Conservation (phyloP, 2,888 invertebrate genomes). For the Monochamus alternatus region DNA sequence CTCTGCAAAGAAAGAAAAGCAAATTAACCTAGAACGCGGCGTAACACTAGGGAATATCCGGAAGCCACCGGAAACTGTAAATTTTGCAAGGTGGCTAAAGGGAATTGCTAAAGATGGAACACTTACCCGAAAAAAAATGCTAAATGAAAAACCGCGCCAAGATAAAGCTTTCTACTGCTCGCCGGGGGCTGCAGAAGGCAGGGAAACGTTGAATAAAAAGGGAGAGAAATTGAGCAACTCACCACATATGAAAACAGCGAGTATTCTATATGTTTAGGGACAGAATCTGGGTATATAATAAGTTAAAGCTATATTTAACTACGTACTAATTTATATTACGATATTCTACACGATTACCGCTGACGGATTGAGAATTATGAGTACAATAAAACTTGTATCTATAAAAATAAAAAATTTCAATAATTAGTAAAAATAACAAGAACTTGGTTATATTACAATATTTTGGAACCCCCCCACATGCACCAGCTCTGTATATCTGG, state of each 20-base stretch:
- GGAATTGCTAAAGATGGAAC: constrained; percentile 27
- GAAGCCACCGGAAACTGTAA: constrained; percentile 31
- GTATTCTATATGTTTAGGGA: too few species aligned
- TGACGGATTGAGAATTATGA: too few species aligned
- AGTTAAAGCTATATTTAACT: too few species aligned
- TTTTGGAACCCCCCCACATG: too few species aligned
- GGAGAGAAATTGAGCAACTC: constrained; percentile 8
- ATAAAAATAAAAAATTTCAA: too few species aligned
- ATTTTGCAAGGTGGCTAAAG: constrained; percentile 28
- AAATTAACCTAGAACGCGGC: constrained; percentile 19
- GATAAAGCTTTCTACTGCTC: constrained; percentile 19
- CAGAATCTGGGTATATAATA: too few species aligned
- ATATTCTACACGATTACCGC: too few species aligned
- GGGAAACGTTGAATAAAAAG: constrained; percentile 13
- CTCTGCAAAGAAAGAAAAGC: constrained; percentile 16
- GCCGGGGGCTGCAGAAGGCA: constrained; percentile 13
- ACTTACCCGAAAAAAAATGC: constrained; percentile 10
- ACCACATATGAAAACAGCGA: constrained; percentile 2
- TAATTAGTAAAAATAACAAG: too few species aligned
- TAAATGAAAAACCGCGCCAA: constrained; percentile 24
- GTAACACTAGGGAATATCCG: constrained; percentile 13
- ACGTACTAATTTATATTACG: too few species aligned
- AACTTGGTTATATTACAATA: too few species aligned
- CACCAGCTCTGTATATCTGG: too few species aligned
- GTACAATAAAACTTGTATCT: too few species aligned